Evolutionary conservation across 2,888 invertebrate genomes (phyloP).

Genomic region (Drosophila suboccidentalis): DNA sequence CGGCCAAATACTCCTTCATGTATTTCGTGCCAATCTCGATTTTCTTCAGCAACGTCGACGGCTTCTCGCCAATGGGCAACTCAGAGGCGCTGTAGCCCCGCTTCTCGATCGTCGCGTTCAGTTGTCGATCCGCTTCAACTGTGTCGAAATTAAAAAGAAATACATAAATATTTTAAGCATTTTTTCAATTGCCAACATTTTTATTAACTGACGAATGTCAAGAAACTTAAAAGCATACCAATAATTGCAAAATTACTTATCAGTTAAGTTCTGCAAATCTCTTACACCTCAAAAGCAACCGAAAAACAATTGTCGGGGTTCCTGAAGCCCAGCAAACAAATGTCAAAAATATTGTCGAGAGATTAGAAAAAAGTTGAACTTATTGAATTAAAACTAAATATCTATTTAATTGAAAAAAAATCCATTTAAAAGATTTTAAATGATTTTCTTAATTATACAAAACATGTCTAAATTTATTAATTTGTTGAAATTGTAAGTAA

Average conservation of each 20-base stretch:
- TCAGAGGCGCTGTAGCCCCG: slow-evolving; percentile 83
- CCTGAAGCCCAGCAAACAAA: no score
- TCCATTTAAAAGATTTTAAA: no score
- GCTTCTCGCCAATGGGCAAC: slow-evolving; percentile 83
- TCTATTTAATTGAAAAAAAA: no score
- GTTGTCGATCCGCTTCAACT: slow-evolving; percentile 85
- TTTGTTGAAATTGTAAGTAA: no score
- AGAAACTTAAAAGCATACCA: neutral
- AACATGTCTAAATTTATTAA: no score
- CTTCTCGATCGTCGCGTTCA: slow-evolving; percentile 80
- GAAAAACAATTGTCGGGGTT: no score
- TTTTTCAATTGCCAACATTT: neutral
- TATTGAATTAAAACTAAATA: no score
- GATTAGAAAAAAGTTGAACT: no score
- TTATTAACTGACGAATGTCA: neutral
- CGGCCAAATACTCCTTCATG: slow-evolving; percentile 83
- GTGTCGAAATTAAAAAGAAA: slow-evolving; percentile 17
- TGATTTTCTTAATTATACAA: no score
- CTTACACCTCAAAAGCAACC: no score
- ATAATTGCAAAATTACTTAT: neutral
- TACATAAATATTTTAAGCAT: slow-evolving; percentile 3
- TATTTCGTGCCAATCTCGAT: slow-evolving; percentile 84
- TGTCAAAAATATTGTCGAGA: no score
- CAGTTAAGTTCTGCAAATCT: no score
- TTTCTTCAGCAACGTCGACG: slow-evolving; percentile 85